phyloP scores from a whole-genome alignment of 35 echinoderm and acorn worm species.

The Apostichopus californicus region DNA sequence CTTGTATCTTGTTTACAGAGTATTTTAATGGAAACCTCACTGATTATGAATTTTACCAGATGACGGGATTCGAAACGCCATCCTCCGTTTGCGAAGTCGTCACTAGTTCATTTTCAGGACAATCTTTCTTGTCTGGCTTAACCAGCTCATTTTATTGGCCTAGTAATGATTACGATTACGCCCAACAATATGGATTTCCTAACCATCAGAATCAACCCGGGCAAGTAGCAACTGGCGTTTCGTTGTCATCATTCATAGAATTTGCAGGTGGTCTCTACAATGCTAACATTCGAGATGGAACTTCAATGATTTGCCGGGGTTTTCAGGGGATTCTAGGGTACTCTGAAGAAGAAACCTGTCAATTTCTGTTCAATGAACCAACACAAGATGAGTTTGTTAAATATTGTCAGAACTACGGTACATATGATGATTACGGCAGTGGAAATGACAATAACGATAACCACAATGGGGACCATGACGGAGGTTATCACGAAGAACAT shows the following conservation, averaged over 20 bases:
- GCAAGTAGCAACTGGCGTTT: not conserved
- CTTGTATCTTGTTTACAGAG: not conserved
- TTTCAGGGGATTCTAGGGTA: not conserved
- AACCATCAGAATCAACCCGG: not conserved
- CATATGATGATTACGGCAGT: not conserved
- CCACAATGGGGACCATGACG: not conserved
- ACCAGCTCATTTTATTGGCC: not conserved
- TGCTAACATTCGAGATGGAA: not conserved
- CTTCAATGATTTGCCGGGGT: not conserved
- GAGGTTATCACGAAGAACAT: not conserved
- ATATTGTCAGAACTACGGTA: not conserved
- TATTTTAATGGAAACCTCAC: slow-evolving; percentile 1
- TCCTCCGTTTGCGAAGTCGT: not conserved
- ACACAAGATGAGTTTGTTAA: slow-evolving; percentile 10
- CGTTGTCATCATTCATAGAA: slow-evolving; percentile 1
- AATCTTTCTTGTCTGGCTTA: no score
- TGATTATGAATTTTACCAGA: not conserved
- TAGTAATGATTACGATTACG: not conserved
- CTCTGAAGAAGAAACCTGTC: slow-evolving; percentile 16
- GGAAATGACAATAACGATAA: not conserved
- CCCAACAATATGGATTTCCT: not conserved
- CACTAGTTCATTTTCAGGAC: not conserved
- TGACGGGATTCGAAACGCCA: not conserved
- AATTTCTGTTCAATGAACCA: not conserved
- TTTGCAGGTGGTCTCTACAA: slow-evolving; percentile 22